A percentile compares a stretch with the other conserved stretches of the same genome.
Evolutionary conservation across 1,140 invertebrate genomes (phyloP).

Genomic region (Agrilus planipennis): DNA sequence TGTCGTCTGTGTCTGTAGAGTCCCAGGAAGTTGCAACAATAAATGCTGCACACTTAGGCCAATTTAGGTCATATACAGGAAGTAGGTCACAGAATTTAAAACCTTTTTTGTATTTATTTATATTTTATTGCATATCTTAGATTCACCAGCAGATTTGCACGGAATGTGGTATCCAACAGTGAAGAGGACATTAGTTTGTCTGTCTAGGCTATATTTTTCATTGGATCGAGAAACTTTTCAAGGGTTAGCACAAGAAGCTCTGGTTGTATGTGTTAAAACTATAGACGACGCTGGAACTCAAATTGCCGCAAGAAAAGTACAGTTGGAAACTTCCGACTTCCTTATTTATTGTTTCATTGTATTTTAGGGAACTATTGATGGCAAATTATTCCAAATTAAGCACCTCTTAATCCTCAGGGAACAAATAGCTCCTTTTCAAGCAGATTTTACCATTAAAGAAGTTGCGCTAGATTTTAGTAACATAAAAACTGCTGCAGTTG

Average conservation of each 20-base stretch:
- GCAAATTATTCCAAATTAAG: constrained; percentile 93
- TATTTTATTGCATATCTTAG: constrained; percentile 14
- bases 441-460: constrained; percentile 89
- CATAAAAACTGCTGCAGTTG: constrained; percentile 75
- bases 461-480: constrained; percentile 85
- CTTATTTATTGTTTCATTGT: constrained; percentile 1
- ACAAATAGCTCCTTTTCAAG: constrained; percentile 97
- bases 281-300: constrained; percentile 63
- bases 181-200: constrained; percentile 81
- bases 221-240: constrained; percentile 93
- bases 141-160: constrained; percentile 74
- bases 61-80: constrained; percentile 30
- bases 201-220: constrained; percentile 91
- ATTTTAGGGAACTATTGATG: constrained; percentile 66
- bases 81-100: constrained; percentile 13
- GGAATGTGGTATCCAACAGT: constrained; percentile 99
- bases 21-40: constrained; percentile 58
- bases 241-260: constrained; percentile 89
- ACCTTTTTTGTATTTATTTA: constrained; percentile 4
- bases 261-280: constrained; percentile 83
- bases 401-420: constrained; percentile 93
- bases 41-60: constrained; percentile 27
- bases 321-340: not conserved
- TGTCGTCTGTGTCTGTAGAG: constrained; percentile 50
- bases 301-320: constrained; percentile 51